phyloP scores from a whole-genome alignment of 2,888 invertebrate species.

The Athalia circularis region DNA sequence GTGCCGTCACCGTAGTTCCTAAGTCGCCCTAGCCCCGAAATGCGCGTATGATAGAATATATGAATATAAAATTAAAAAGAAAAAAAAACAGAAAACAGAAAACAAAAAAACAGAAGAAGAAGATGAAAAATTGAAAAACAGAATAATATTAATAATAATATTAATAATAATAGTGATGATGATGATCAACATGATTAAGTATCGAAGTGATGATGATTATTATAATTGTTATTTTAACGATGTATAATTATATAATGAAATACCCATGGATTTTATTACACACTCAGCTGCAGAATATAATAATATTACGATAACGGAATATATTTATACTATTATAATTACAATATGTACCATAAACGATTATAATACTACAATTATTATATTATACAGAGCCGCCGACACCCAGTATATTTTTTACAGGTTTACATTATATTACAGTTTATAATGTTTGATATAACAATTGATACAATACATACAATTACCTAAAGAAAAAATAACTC shows the following conservation, averaged over 20 bases:
- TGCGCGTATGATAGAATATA: constrained; percentile 63
- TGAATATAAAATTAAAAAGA: constrained; percentile 2
- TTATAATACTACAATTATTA: constrained; percentile 72
- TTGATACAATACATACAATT: constrained; percentile 58
- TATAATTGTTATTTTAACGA: constrained; percentile 16
- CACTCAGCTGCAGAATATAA: constrained; percentile 63
- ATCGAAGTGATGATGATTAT: not conserved
- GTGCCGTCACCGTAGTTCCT: constrained; percentile 74
- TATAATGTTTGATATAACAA: constrained; percentile 74
- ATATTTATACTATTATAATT: constrained; percentile 69
- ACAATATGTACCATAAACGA: constrained; percentile 68
- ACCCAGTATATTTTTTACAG: constrained; percentile 75
- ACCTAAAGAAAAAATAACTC: constrained; percentile 58
- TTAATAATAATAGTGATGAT: constrained; percentile 26
- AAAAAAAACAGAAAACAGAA: constrained; percentile 27
- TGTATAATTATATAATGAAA: constrained; percentile 53
- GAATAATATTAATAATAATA: constrained; percentile 43
- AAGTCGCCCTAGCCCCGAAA: constrained; percentile 74
- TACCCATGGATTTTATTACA: too few relatives aligned
- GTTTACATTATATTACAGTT: constrained; percentile 75
- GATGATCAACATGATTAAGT: too few relatives aligned
- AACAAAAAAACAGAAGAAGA: constrained; percentile 41
- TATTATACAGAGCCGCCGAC: constrained; percentile 74
- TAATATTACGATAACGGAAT: constrained; percentile 68
- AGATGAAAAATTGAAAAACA: constrained; percentile 46